These are phyloP conservation scores for Synanthedon tipuliformis DNA, from an alignment of 2,888 invertebrate species.

Conservation along the genomic window DNA sequence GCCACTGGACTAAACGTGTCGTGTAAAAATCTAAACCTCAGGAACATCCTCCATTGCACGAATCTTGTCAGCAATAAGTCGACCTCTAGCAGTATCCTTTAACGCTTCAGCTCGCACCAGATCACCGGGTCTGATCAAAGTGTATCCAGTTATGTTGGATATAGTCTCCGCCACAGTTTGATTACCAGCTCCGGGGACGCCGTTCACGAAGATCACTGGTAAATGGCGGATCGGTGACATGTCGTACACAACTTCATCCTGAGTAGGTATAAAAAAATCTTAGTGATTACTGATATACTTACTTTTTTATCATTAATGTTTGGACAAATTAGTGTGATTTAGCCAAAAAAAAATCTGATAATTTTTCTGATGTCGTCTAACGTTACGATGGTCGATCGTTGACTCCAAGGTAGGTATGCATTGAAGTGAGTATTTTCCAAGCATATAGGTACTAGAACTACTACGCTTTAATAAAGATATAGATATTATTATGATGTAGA, in stretches of 20 bases:
- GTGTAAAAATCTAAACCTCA: slow-evolving; percentile 27
- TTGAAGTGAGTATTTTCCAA: too few species aligned
- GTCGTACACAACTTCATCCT: slow-evolving; percentile 42
- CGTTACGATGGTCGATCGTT: too few species aligned
- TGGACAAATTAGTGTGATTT: too few species aligned
- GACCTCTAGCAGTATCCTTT: slow-evolving; percentile 61
- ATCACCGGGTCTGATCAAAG: slow-evolving; percentile 58
- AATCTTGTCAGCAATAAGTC: slow-evolving; percentile 56
- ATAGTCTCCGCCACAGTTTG: slow-evolving; percentile 61
- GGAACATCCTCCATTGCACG: slow-evolving; percentile 50
- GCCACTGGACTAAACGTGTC: too few species aligned
- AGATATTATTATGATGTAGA: background rate
- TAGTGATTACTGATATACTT: too few species aligned
- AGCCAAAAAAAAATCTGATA: too few species aligned
- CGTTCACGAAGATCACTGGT: slow-evolving; percentile 63
- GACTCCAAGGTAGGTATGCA: too few species aligned
- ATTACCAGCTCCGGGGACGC: slow-evolving; percentile 62
- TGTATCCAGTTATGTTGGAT: slow-evolving; percentile 55
- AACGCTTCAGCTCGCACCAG: slow-evolving; percentile 55
- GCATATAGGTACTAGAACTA: too few species aligned
- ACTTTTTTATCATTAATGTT: too few species aligned
- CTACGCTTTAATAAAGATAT: too few species aligned
- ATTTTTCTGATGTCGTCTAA: too few species aligned
- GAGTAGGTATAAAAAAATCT: background rate
- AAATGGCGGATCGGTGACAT: slow-evolving; percentile 56